Base-by-base conservation (phyloP, 2,113 vertebrate genomes). In the Bucco capensis region DNA sequence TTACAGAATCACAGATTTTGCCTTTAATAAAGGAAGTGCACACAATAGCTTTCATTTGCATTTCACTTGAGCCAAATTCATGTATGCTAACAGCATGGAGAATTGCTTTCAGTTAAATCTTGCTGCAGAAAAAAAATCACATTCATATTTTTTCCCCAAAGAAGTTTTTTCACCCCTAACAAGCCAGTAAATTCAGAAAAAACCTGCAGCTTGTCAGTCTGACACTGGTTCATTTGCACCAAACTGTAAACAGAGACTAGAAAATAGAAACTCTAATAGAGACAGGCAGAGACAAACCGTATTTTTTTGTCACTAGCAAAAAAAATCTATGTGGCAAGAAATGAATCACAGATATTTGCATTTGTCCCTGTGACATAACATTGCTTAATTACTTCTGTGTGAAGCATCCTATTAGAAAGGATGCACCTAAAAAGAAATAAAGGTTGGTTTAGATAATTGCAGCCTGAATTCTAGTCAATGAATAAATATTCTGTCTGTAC, bases 171-270 rank as follows among this genome's bases (percentile, higher is more conserved):
- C 73, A 86, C 86, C 92, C 69, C 65, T 93, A 96, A 93, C 74
- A 94, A 93, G 88, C 54, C 88, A 89, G 81, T 76, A 89, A 93
- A 90, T 85, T 86, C 72, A 94, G 83, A 46, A 89, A 89, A 82
- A 87, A 28, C 8, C 38, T 67, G 46, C 58, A 74, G 58, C 92
- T 86, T 95, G 94, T 93, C 96, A 95, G 70, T 66, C 83, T 92
- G 83, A 89, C 90, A 95, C 90, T 93, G 86, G 89, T 94, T 96
- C 90, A 95, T 95, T 94, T 96, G 47, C 82, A 94, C 44, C 83
- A 90, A 95, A 90, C 38, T 50, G 58, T 96, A 95, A 93, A 92
- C 80, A 95, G 81, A 79, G 47, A 70, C 90, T 40, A 90, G 81
- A 87, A 95, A 96, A 93, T 62, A 86, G 81, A 87, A 96, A 83